These are phyloP conservation scores for Hypomecis punctinalis DNA, from an alignment of 2,888 invertebrate genomes.

Conservation along the genomic window DNA sequence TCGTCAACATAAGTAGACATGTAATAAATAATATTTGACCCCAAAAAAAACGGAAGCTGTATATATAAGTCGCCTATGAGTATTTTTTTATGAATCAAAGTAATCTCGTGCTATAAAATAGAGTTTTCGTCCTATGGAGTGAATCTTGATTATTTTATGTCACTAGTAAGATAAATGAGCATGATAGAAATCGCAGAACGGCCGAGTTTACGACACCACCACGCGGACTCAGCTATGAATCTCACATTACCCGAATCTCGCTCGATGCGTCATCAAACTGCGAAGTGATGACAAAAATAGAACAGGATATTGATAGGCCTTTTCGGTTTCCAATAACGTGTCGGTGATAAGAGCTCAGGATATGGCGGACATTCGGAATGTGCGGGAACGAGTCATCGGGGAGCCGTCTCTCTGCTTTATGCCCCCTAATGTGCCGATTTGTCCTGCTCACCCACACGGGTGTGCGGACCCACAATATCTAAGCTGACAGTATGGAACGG, in stretches of 20 bases:
- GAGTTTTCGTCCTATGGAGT: not conserved
- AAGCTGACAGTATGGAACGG: slow-evolving; percentile 20
- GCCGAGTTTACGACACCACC: slow-evolving; percentile 18
- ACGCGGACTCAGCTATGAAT: slow-evolving; percentile 24
- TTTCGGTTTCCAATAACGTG: slow-evolving; percentile 67
- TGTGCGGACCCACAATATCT: slow-evolving; percentile 24
- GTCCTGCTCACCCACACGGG: slow-evolving; percentile 36
- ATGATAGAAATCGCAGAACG: slow-evolving; percentile 8
- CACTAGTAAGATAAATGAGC: slow-evolving; percentile 6
- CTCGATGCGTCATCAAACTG: slow-evolving; percentile 29
- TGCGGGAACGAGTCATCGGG: slow-evolving; percentile 55
- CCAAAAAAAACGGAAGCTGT: too few species aligned
- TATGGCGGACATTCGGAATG: slow-evolving; percentile 50
- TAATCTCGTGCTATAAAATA: not conserved
- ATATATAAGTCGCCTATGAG: too few species aligned
- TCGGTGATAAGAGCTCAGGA: slow-evolving; percentile 61
- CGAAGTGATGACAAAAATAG: slow-evolving; percentile 56
- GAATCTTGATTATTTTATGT: slow-evolving; percentile 3
- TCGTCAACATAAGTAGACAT: too few species aligned
- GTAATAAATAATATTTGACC: too few species aligned
- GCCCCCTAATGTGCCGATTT: slow-evolving; percentile 57
- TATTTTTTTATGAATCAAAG: not conserved
- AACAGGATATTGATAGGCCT: slow-evolving; percentile 67
- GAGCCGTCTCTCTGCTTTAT: slow-evolving; percentile 63
- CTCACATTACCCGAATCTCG: slow-evolving; percentile 24